A percentile compares a stretch with the other conserved stretches of the same genome.
These are phyloP conservation scores for Papilio elwesi DNA, from an alignment of 2,888 invertebrate species.

Conservation along the genomic window DNA sequence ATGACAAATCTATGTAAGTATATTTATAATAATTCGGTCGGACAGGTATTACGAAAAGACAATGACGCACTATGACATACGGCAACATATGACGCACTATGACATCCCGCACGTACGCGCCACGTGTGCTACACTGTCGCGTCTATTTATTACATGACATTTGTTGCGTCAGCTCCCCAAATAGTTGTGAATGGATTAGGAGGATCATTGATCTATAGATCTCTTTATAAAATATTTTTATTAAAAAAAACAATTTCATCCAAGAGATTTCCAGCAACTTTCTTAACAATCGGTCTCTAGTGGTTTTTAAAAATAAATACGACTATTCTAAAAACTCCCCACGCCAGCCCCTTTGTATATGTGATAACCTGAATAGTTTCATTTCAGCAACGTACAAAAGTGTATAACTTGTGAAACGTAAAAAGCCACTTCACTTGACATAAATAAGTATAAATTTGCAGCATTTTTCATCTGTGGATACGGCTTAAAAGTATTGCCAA, in stretches of 20 bases:
- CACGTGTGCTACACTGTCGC: conserved; percentile 8
- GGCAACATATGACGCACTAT: conserved; percentile 12
- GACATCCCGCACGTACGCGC: conserved; percentile 4
- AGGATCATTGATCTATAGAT: conserved; percentile 26
- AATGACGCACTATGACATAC: not conserved
- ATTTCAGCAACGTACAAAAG: not conserved
- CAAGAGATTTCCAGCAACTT: no score
- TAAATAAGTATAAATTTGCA: not conserved
- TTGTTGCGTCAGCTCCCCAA: conserved; percentile 26
- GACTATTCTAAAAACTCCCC: no score
- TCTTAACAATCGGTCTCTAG: no score
- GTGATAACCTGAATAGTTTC: not conserved
- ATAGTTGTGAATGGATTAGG: conserved; percentile 38
- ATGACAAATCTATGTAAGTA: no score
- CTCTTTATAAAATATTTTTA: not conserved
- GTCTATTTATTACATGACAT: conserved; percentile 40
- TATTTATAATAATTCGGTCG: not conserved
- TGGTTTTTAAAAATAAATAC: no score
- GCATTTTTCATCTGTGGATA: conserved; percentile 13
- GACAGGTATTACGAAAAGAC: not conserved
- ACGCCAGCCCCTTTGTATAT: no score
- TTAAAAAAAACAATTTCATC: not conserved
- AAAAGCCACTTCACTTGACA: not conserved
- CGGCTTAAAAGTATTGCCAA: conserved; percentile 12
- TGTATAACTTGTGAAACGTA: not conserved